Evolutionary conservation across 1,140 invertebrate species (phyloP), one percentile per base, ranked within the genome.

Genomic region (Linepithema humile): DNA sequence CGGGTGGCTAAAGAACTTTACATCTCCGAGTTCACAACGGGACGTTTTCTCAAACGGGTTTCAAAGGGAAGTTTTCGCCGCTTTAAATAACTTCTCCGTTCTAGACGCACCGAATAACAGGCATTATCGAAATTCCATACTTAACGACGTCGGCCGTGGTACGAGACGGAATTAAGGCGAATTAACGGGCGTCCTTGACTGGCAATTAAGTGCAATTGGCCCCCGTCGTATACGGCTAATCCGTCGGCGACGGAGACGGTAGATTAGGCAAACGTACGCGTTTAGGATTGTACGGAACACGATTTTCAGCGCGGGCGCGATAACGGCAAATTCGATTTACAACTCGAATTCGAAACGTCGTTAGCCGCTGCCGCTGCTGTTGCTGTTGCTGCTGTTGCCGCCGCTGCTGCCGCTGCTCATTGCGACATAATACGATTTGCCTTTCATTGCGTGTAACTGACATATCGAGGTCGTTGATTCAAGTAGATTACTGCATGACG

Each of bases 361-460:
- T 80, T 80, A 80, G 75, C 64, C 26, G 35, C 60, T 32, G 72
- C 55, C 38, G 69, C 45, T 26, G 45, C 45, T 26, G 65, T 32
- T 50, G 32, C n/a, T n/a, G n/a, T n/a, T n/a, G n/a, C n/a, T n/a
- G n/a, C n/a, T n/a, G n/a, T n/a, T n/a, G n/a, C n/a, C n/a, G n/a
- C n/a, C n/a, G n/a, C 35, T 20, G 50, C 35, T 43, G 69, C 55
- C 59, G 57, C 75, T 69, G 75, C 64, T 80, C 75, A 80, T 80
- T 70, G 48, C 75, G 38, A 80, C 75, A 57, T 80, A 80, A 80
- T 57, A 40, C 64, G 64, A 80, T 80, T 80, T 80, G 64, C 65
- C 75, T 80, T 80, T 80, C 75, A 70, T 70, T 64, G 75, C 38
- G 75, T 80, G 75, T 80, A 80, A 70, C 75, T 80, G 75, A 80